phyloP scores from a whole-genome alignment of 2,113 vertebrate genomes.

The Maccullochella peelii region DNA sequence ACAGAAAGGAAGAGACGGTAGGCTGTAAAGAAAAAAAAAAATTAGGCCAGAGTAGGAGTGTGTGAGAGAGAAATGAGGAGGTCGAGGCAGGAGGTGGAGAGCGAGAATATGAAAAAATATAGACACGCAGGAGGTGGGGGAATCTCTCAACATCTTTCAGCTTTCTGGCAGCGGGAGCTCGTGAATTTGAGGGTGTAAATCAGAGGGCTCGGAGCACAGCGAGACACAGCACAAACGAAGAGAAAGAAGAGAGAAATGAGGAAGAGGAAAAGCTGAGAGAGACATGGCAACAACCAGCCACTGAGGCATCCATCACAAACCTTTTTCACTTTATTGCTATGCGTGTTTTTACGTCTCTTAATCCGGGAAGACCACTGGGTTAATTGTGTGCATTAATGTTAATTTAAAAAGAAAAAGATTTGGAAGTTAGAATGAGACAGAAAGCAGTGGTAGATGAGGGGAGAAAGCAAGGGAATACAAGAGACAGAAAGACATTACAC shows the following conservation, averaged over 20 bases:
- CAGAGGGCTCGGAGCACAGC: conserved; percentile 44
- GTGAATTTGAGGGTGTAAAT: conserved; percentile 70
- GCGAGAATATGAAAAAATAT: conserved; percentile 38
- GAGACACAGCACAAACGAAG: conserved; percentile 16
- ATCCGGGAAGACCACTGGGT: not conserved
- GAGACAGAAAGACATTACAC: not conserved
- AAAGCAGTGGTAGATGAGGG: not conserved
- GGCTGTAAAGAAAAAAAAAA: not conserved
- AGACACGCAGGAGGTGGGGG: conserved; percentile 57
- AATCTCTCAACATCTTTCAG: conserved; percentile 66
- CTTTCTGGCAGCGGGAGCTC: conserved; percentile 64
- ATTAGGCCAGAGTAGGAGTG: conserved; percentile 35
- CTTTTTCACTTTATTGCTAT: not conserved
- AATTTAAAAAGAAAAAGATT: not conserved
- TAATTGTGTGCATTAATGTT: not conserved
- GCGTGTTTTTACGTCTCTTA: not conserved
- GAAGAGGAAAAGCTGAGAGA: not conserved
- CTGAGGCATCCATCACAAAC: conserved; percentile 9
- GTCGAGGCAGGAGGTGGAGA: conserved; percentile 45
- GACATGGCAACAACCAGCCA: not conserved
- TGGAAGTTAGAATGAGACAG: not conserved
- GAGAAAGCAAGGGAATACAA: not conserved
- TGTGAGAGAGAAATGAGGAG: conserved; percentile 37
- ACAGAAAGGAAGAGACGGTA: not conserved
- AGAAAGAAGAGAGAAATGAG: conserved; percentile 3